Base-by-base conservation (phyloP, 1,140 invertebrate genomes). In the Brachionus rubens region DNA sequence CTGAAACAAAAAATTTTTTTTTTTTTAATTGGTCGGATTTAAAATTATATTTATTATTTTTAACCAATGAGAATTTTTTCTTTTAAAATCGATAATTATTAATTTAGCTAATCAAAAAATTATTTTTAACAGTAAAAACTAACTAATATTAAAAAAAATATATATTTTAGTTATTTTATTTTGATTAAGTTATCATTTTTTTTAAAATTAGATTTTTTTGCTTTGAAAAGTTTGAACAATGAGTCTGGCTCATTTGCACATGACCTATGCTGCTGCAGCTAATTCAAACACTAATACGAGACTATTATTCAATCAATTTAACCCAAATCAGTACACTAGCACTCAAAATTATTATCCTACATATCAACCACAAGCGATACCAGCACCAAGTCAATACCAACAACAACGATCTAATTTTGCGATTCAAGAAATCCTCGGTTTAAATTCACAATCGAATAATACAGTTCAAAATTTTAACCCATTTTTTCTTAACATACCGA, bases 181-280 rank as follows among this genome's bases (percentile, higher is more conserved):
- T 59, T 59, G 54, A n/a, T 59, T 28, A 6, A 12, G 50, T 52
- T 52, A 12, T 52, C 10, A 26, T 59, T 59, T 6, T 59, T 19
- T 59, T 33, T 59, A 19, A 16, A n/a, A 59, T 52, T 21, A 52
- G 26, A 26, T 52, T 52, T 52, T 26, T 59, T 59, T 59, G 26
- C 36, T 59, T 33, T 16, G 30, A 19, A 33, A 33, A 59, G 16
- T 14, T 30, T 14, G 21, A 68, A 54, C 33, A 5, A 72, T 72
- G 68, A 72, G 68, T 72, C 26, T 72, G 46, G 68, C 68, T 26
- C 68, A 72, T 33, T 72, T 72, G 46, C 68, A 72, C 46, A 72
- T 72, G 68, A 72, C 47, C 1, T 72, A 72, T 24, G 68, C 68
- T 16, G 68, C 68, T 7, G 68, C 68, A 3, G 68, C 68, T 16